Conservation (phyloP, 2,888 invertebrate species). For the Melanotus villosus region DNA sequence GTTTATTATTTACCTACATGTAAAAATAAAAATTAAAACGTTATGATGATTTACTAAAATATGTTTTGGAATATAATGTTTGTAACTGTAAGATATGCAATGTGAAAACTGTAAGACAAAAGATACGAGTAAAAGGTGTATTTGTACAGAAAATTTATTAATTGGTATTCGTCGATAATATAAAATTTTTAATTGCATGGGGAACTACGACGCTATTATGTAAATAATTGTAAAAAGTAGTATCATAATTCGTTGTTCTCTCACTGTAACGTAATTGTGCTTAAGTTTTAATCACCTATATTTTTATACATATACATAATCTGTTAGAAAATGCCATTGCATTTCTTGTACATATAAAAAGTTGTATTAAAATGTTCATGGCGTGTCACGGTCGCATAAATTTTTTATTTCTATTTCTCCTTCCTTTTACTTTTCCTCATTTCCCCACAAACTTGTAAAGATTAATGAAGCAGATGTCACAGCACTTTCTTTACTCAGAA, state of each 20-base stretch:
- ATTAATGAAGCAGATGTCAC: slow-evolving; percentile 6
- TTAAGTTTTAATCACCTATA: not conserved
- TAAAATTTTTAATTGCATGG: slow-evolving; percentile 1
- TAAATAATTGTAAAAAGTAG: slow-evolving; percentile 9
- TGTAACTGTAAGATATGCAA: too few relatives aligned
- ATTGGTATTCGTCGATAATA: too few relatives aligned
- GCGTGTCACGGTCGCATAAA: too few relatives aligned
- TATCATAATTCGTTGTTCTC: not conserved
- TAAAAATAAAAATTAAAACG: too few relatives aligned
- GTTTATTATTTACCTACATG: too few relatives aligned
- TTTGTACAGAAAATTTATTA: too few relatives aligned
- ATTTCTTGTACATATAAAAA: slow-evolving; percentile 4
- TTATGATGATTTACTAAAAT: too few relatives aligned
- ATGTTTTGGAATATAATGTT: too few relatives aligned
- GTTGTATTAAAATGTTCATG: too few relatives aligned
- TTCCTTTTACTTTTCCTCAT: not conserved
- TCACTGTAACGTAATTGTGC: not conserved
- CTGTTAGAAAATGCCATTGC: not conserved
- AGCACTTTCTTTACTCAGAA: not conserved
- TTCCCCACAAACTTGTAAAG: not conserved
- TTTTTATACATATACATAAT: slow-evolving; percentile 1
- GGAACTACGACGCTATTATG: slow-evolving; percentile 16
- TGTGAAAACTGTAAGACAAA: too few relatives aligned
- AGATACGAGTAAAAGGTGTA: too few relatives aligned
- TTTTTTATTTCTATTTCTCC: too few relatives aligned